phyloP scores from a whole-genome alignment of 2,888 invertebrate species.

The Andrena dorsata region DNA sequence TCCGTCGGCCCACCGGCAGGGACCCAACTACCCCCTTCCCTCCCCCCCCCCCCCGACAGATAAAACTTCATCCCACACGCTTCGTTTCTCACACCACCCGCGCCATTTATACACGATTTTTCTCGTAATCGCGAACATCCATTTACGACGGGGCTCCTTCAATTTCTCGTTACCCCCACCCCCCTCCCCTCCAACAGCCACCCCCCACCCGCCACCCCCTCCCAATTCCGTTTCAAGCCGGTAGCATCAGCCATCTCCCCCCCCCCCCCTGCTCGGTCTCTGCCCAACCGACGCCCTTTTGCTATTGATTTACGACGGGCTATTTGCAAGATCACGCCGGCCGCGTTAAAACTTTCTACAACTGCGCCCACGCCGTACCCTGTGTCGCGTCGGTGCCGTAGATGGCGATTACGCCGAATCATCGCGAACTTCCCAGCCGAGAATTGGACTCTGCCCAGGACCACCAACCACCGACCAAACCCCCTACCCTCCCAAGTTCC shows the following conservation, averaged over 20 bases:
- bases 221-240: neutral
- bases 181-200: slow-evolving; percentile 26
- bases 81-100: slow-evolving; percentile 65
- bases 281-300: slow-evolving; percentile 68
- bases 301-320: slow-evolving; percentile 82
- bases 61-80: slow-evolving; percentile 77
- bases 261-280: slow-evolving; percentile 40
- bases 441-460: slow-evolving; percentile 68
- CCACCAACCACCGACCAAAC: neutral
- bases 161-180: slow-evolving; percentile 81
- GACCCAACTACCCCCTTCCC: neutral
- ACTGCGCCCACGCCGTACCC: slow-evolving; percentile 75
- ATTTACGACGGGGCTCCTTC: slow-evolving; percentile 81
- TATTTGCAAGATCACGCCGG: slow-evolving; percentile 83
- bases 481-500: neutral
- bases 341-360: slow-evolving; percentile 81
- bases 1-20: neutral
- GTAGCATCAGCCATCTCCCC: slow-evolving; percentile 31
- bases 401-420: slow-evolving; percentile 69
- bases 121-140: slow-evolving; percentile 83
- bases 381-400: slow-evolving; percentile 66
- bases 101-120: slow-evolving; percentile 83
- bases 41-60: slow-evolving; percentile 70
- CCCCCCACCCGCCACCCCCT: slow-evolving; percentile 20
- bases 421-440: slow-evolving; percentile 59